Evolutionary conservation across 2,888 invertebrate species (phyloP).

Genomic region (Anorthoa munda): DNA sequence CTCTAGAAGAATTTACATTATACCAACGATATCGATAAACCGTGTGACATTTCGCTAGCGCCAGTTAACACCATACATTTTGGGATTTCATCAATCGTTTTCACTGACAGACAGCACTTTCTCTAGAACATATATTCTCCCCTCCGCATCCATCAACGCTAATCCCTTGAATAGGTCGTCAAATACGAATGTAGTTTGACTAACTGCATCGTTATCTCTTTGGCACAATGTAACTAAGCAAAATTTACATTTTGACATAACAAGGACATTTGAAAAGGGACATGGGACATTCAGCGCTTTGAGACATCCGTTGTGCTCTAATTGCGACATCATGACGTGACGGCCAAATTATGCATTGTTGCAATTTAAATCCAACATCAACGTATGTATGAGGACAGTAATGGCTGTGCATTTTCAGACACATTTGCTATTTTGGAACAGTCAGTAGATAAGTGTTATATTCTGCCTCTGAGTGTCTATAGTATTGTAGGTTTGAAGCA

Average conservation of each 20-base stretch:
- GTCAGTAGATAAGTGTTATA: constrained; percentile 12
- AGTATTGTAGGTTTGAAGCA: constrained; percentile 4
- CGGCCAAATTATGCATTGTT: constrained; percentile 61
- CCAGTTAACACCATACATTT: too few relatives aligned
- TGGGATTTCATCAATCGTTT: background rate
- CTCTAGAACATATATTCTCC: background rate
- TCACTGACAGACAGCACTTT: background rate
- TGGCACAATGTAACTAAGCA: background rate
- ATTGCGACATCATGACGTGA: constrained; percentile 59
- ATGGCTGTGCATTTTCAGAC: constrained; percentile 54
- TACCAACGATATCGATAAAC: too few relatives aligned
- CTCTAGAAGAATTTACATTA: too few relatives aligned
- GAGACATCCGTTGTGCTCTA: constrained; percentile 48
- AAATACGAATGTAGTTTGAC: background rate
- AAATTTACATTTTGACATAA: constrained; percentile 37
- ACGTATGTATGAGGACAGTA: constrained; percentile 34
- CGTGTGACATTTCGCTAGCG: too few relatives aligned
- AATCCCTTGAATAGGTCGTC: too few relatives aligned
- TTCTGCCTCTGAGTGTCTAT: background rate
- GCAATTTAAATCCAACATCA: constrained; percentile 60
- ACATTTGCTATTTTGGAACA: constrained; percentile 37
- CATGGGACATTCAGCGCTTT: constrained; percentile 53
- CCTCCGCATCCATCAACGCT: background rate
- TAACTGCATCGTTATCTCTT: background rate
- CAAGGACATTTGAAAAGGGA: constrained; percentile 34